Evolutionary conservation across 2,113 vertebrate species (phyloP).

Genomic region (Paradoxurus hermaphroditus): DNA sequence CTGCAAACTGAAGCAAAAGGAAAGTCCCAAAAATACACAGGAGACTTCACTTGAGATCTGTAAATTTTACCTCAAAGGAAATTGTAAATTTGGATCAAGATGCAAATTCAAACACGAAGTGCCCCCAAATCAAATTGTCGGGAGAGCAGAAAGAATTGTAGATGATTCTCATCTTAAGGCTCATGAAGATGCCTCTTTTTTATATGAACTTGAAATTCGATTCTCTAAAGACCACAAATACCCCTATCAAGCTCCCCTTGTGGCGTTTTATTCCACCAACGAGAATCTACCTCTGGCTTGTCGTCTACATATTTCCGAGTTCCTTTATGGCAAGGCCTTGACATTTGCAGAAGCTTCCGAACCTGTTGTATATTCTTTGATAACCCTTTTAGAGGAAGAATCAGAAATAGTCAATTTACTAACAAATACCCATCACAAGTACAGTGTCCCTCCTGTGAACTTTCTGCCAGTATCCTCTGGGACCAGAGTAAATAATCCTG

Average conservation of each 20-base stretch:
- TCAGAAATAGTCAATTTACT: constrained; percentile 86
- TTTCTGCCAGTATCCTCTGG: constrained; percentile 55
- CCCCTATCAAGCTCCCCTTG: constrained; percentile 92
- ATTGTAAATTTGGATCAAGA: constrained; percentile 91
- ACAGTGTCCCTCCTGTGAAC: constrained; percentile 86
- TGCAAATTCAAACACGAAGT: constrained; percentile 93
- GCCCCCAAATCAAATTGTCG: constrained; percentile 80
- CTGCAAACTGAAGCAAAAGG: constrained; percentile 70
- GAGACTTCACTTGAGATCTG: constrained; percentile 84
- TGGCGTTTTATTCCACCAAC: constrained; percentile 94
- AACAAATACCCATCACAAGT: constrained; percentile 89
- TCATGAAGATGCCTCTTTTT: constrained; percentile 72
- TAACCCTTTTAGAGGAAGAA: constrained; percentile 92
- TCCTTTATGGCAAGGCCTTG: constrained; percentile 91
- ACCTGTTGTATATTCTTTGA: constrained; percentile 92
- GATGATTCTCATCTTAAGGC: constrained; percentile 83
- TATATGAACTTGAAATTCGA: constrained; percentile 94
- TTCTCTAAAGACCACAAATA: constrained; percentile 93
- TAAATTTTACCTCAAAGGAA: constrained; percentile 91
- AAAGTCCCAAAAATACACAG: constrained; percentile 43
- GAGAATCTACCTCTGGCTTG: constrained; percentile 88
- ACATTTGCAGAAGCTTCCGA: constrained; percentile 86
- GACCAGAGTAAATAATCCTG: constrained; percentile 70
- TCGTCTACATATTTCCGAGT: constrained; percentile 91
- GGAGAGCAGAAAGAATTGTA: constrained; percentile 81